A percentile compares a stretch with the other conserved stretches of the same genome.
These are phyloP conservation scores for Hippocampus abdominalis DNA, from an alignment of 2,113 vertebrate genomes.

Conservation along the genomic window DNA sequence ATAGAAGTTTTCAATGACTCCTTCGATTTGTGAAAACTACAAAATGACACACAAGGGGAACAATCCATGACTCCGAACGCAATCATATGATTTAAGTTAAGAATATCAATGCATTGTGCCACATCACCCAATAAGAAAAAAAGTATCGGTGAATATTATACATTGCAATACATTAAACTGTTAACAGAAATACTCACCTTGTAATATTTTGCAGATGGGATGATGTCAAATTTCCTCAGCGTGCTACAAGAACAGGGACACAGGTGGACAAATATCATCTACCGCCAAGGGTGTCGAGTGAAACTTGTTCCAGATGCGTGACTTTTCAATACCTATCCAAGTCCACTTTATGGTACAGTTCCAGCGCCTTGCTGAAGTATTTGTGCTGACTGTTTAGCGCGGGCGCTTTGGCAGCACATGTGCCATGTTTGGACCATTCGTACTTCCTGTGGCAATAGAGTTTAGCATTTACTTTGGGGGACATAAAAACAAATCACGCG, in stretches of 20 bases:
- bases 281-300: background rate
- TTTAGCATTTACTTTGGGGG: background rate
- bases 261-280: background rate
- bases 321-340: constrained; percentile 45
- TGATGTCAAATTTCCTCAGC: constrained; percentile 56
- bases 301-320: background rate
- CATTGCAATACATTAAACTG: background rate
- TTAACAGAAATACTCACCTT: constrained; percentile 33
- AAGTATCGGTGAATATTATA: background rate
- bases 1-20: constrained; percentile 54
- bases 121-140: too few species aligned
- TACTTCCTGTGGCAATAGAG: constrained; percentile 53
- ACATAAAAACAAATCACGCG: background rate
- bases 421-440: constrained; percentile 68
- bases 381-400: constrained; percentile 61
- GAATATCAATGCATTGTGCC: background rate
- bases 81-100: background rate
- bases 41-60: constrained; percentile 17
- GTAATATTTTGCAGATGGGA: constrained; percentile 55
- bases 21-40: constrained; percentile 60
- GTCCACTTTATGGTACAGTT: constrained; percentile 64
- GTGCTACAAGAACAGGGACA: constrained; percentile 48
- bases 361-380: constrained; percentile 65
- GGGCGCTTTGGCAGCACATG: constrained; percentile 56
- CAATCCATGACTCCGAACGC: background rate